Evolutionary conservation across 2,888 invertebrate genomes (phyloP).

Genomic region (Theodoxus fluviatilis): DNA sequence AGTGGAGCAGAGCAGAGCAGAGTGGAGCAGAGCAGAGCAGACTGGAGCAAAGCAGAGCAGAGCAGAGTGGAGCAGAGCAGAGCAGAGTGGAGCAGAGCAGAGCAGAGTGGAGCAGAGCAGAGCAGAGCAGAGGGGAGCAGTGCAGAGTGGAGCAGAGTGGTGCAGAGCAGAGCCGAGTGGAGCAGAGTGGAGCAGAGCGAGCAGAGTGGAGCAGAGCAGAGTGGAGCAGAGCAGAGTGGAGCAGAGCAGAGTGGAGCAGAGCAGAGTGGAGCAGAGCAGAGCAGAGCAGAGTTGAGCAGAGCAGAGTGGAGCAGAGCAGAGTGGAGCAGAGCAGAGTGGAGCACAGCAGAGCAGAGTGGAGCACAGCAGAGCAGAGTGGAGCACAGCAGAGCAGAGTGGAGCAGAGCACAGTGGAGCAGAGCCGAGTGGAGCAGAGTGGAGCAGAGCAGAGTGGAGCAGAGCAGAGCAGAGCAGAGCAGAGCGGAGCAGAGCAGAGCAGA

Average conservation of each 20-base stretch:
- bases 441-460: too few relatives aligned
- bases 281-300: background rate
- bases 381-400: too few relatives aligned
- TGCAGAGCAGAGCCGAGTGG: conserved; percentile 13
- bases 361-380: background rate
- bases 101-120: background rate
- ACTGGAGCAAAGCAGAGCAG: background rate
- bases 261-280: background rate
- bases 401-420: too few relatives aligned
- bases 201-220: conserved; percentile 10
- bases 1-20: background rate
- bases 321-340: background rate
- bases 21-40: background rate
- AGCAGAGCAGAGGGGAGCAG: conserved; percentile 4
- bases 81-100: background rate
- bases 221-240: conserved; percentile 9
- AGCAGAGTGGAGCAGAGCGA: conserved; percentile 13
- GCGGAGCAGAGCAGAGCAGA: too few relatives aligned
- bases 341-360: background rate
- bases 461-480: too few relatives aligned
- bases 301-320: background rate
- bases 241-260: conserved; percentile 14
- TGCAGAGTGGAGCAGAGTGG: conserved; percentile 19
- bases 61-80: background rate
- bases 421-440: too few relatives aligned